Percentiles rank a stretch among this genome's conserved stretches.
phyloP scores from a whole-genome alignment of 2,113 vertebrate species.

The Hoplias malabaricus region DNA sequence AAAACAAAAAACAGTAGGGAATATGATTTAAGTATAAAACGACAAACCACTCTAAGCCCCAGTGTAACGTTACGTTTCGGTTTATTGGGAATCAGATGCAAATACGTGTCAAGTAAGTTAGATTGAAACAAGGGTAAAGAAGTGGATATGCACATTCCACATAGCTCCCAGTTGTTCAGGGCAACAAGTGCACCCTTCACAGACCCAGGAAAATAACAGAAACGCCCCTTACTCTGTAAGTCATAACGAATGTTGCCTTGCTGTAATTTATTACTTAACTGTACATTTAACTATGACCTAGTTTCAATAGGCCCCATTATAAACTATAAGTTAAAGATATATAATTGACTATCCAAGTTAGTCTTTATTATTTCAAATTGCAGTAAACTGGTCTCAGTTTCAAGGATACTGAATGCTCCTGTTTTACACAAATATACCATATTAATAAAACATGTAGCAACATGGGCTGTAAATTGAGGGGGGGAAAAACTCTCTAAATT shows the following conservation, averaged over 20 bases:
- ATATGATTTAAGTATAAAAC: neutral
- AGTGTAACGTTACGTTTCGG: neutral
- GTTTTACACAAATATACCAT: too few species aligned
- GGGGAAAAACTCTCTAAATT: too few species aligned
- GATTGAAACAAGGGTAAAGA: neutral
- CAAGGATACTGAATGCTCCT: neutral
- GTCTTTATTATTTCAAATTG: too few species aligned
- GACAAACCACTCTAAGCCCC: neutral
- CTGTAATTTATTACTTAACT: neutral
- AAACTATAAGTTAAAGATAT: too few species aligned
- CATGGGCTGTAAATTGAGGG: too few species aligned
- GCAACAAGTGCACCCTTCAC: constrained; percentile 20
- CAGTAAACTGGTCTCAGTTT: too few species aligned
- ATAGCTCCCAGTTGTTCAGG: neutral
- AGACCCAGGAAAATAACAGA: neutral
- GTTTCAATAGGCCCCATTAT: neutral
- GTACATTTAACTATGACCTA: neutral
- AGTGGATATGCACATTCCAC: too few species aligned
- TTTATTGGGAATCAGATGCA: neutral
- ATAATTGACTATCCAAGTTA: too few species aligned
- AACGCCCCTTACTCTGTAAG: neutral
- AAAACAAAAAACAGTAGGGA: neutral
- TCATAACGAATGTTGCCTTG: neutral
- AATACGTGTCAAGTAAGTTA: too few species aligned
- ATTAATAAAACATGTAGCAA: too few species aligned